Base-by-base conservation (phyloP, 2,113 vertebrate genomes). In the Hydrolagus affinis region DNA sequence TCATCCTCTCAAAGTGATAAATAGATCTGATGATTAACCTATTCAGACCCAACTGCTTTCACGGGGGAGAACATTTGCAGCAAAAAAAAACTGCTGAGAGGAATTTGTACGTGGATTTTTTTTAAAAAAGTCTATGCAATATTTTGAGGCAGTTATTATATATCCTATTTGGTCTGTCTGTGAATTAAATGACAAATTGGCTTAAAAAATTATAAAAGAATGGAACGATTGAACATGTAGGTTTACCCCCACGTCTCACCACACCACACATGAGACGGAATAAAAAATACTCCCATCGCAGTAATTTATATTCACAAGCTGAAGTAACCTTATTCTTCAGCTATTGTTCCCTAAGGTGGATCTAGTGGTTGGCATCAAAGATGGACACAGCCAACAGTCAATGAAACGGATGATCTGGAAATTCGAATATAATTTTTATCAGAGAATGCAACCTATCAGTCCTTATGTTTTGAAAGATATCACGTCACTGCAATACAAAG, bases 71-170 rank as follows among this genome's bases (percentile, higher is more conserved):
- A 83, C 66, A 44, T 83, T 80, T 83, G 30, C 78, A 83, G 62
- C 78, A 66, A 68, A n/a, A n/a, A n/a, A n/a, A n/a, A 83, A 66
- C 66, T 83, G 78, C 78, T 68, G 78, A 83, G 23, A 66, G 62
- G 78, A 25, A n/a, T n/a, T 83, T 83, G 62, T 83, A 66, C 66
- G 77, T 83, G 62, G 77, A 83, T 83, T 83, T 83, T 83, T 66
- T 83, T 83, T 44, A 3, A 44, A 44, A 44, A 83, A 83, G 59
- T 68, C 78, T 83, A 83, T 83, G 66, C 66, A 83, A 83, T 57
- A 66, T 66, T 80, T 80, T 80, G 77, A 19, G 77, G 23, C 60
- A 80, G 57, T 80, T 83, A 83, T 83, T 68, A 30, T 62, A 28
- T 25, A 60, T 25, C 78, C 66, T 25, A 62, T 62, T 64, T 68